phyloP scores from a whole-genome alignment of 2,797 vertebrate genomes.

The Ibycter americanus region DNA sequence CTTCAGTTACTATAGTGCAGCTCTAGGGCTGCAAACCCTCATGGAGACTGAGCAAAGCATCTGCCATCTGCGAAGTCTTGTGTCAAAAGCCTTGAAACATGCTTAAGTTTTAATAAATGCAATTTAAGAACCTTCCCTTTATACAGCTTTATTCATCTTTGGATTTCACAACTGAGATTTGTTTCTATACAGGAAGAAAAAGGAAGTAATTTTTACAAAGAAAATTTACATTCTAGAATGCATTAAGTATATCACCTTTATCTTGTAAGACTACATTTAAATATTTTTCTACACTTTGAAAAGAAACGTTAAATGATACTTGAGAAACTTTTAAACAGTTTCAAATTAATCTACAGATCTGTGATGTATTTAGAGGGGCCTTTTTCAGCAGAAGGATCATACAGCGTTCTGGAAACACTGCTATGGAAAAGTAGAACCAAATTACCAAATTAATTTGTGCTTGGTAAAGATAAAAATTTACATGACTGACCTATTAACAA shows the following conservation, averaged over 20 bases:
- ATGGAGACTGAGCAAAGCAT: rapidly evolving
- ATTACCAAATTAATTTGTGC: neutral
- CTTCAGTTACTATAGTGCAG: neutral
- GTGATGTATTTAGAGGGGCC: neutral
- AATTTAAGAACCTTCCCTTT: constrained; percentile 30
- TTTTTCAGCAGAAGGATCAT: neutral
- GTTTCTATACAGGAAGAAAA: constrained; percentile 16
- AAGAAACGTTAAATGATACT: neutral
- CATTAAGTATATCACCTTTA: neutral
- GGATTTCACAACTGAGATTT: constrained; percentile 43
- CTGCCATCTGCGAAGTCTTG: neutral
- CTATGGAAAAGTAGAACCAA: neutral
- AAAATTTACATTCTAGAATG: neutral
- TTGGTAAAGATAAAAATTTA: neutral
- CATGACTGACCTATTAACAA: neutral
- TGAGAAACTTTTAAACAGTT: neutral
- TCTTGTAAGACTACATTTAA: neutral
- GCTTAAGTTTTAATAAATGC: constrained; percentile 14
- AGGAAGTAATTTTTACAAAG: neutral
- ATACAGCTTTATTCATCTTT: constrained; percentile 56
- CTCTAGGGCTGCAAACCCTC: neutral
- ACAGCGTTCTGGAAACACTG: rapidly evolving
- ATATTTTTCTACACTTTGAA: constrained; percentile 32
- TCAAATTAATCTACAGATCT: neutral
- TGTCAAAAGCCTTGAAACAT: neutral